Percentiles rank a stretch among this genome's conserved stretches.
phyloP scores from a whole-genome alignment of 2,797 vertebrate species.

The Fringilla coelebs region DNA sequence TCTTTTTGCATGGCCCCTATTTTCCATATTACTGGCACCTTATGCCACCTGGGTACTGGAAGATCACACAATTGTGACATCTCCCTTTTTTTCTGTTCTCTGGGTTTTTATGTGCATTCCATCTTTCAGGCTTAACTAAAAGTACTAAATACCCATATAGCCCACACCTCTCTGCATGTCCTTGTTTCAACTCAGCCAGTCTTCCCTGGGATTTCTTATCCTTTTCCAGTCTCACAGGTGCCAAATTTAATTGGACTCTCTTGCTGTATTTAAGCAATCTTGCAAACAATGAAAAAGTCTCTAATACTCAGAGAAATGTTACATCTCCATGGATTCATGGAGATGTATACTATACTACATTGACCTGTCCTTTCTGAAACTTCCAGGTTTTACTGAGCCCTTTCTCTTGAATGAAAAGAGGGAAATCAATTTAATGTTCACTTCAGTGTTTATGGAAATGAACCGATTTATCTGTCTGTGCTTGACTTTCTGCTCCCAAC shows the following conservation, averaged over 20 bases:
- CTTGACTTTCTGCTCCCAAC: not conserved
- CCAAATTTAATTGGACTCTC: not conserved
- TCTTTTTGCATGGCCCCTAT: not conserved
- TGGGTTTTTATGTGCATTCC: not conserved
- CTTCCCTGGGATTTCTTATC: not conserved
- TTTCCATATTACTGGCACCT: not conserved
- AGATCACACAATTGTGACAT: not conserved
- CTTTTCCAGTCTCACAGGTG: not conserved
- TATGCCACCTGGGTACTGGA: not conserved
- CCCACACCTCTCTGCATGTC: not conserved
- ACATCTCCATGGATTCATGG: not conserved
- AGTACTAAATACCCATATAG: not conserved
- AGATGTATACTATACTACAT: fast-evolving
- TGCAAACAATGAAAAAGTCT: not conserved
- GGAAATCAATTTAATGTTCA: not conserved
- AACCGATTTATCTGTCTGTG: not conserved
- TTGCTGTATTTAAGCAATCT: not conserved
- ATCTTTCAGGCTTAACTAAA: not conserved
- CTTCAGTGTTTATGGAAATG: not conserved
- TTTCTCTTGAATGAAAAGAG: not conserved
- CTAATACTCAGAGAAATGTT: not conserved
- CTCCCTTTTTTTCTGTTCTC: not conserved
- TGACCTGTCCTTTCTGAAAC: not conserved
- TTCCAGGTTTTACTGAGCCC: not conserved
- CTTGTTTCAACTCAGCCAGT: not conserved